Base-by-base conservation (phyloP, 1,140 invertebrate species). In the Micrasema minimum region DNA sequence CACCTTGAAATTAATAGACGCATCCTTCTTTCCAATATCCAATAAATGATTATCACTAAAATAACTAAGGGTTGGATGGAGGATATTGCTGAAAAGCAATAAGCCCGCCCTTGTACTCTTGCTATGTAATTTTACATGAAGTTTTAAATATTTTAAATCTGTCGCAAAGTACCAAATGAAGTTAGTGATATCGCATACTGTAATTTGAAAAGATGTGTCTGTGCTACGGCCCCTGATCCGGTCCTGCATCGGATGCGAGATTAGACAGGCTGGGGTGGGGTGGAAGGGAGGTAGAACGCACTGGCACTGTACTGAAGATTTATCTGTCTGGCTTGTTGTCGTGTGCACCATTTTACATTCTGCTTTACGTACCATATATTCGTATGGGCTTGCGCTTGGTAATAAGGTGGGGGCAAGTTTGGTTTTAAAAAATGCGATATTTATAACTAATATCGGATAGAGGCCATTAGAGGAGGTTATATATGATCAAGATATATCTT, bases 261-360 rank as follows among this genome's bases (percentile, higher is more conserved):
- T 45, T 45, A 45, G 43, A 16, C n/a, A 4, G 43, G 43, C 43
- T n/a, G 43, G 5, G 37, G 5, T 5, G 37, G 37, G 37, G 37
- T 38, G 11, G 37, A 38, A 23, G 50, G 50, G 18, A 5, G 18
- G 12, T 18, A 23, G 18, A 22, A 9, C 11, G 18, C 26, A 22
- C 26, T 22, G 50, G 50, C 20, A n/a, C 4, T 6, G 43, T 22
- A 1, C 10, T 51, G 22, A 12, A 51, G 50, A 51, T 51, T 51
- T 51, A 51, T 51, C 26, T 51, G 50, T 51, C 50, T 51, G 50
- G 50, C 20, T 12, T 2, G 20, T 22, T 18, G 18, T 18, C 20
- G 22, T 10, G 50, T n/a, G 50, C 12, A 10, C 1, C 12, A 51
- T 22, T 22, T n/a, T 51, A 22, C 20, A 12, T 23, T 51, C 18